These are phyloP conservation scores for Thunnus albacares DNA, from an alignment of 2,797 vertebrate species.

Conservation along the genomic window DNA sequence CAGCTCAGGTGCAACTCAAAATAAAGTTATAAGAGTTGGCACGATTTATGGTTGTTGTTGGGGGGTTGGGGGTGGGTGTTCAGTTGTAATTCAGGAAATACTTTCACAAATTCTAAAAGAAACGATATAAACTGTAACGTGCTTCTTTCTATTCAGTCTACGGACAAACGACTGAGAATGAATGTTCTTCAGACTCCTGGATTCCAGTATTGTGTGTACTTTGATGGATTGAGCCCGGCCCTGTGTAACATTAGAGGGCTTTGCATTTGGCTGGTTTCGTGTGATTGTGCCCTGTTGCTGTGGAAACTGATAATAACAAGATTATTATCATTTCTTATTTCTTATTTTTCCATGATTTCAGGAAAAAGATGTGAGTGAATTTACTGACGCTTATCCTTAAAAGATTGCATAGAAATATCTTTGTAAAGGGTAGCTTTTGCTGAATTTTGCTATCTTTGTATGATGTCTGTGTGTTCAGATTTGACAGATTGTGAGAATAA, in stretches of 20 bases:
- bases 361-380: too few relatives aligned
- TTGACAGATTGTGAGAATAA: too few relatives aligned
- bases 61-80: constrained; percentile 37
- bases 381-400: too few relatives aligned
- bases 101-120: constrained; percentile 73
- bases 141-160: constrained; percentile 79
- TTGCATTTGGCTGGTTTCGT: constrained; percentile 73
- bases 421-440: too few relatives aligned
- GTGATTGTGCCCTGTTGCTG: constrained; percentile 69
- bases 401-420: too few relatives aligned
- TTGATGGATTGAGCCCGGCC: constrained; percentile 74
- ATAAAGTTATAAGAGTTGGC: constrained; percentile 61
- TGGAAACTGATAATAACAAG: constrained; percentile 51
- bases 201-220: constrained; percentile 76
- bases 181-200: constrained; percentile 79
- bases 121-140: constrained; percentile 74
- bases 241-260: constrained; percentile 76
- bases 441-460: too few relatives aligned
- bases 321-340: too few relatives aligned
- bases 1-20: constrained; percentile 77
- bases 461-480: too few relatives aligned
- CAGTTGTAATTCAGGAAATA: constrained; percentile 79
- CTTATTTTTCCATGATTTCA: too few relatives aligned
- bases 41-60: constrained; percentile 56
- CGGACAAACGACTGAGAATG: constrained; percentile 80